Conservation (phyloP, 2,113 vertebrate genomes). For the Stigmatopora nigra region DNA sequence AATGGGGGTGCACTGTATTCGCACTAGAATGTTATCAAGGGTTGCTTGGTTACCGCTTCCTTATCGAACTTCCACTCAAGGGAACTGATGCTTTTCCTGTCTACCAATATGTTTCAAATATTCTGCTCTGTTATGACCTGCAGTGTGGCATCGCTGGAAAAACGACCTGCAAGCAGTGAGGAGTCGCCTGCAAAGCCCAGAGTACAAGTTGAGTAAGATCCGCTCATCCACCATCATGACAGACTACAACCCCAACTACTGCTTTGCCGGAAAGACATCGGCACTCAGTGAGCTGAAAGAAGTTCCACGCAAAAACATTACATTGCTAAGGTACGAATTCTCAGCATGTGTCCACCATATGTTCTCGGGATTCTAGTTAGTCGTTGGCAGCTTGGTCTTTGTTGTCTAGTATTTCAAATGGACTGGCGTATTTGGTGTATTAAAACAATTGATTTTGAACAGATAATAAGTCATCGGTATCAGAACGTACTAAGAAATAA, state of each 20-base stretch:
- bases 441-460: background rate
- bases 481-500: too few species aligned
- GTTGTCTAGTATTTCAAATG: background rate
- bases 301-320: constrained; percentile 84
- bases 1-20: constrained; percentile 1
- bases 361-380: background rate
- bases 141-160: constrained; percentile 84
- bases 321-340: constrained; percentile 76
- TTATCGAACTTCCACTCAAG: constrained; percentile 17
- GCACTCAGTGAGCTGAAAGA: constrained; percentile 80
- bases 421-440: too few species aligned
- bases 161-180: constrained; percentile 74
- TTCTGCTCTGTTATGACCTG: constrained; percentile 16
- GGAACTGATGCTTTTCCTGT: background rate
- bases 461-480: too few species aligned
- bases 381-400: background rate
- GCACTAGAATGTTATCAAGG: background rate
- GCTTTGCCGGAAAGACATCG: constrained; percentile 78
- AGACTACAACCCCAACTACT: constrained; percentile 90
- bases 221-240: constrained; percentile 85
- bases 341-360: background rate
- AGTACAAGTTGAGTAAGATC: constrained; percentile 87
- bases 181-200: constrained; percentile 74
- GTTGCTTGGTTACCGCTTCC: constrained; percentile 52
- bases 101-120: background rate